These are phyloP conservation scores for Epizoanthus illoricatus DNA, from an alignment of 92 coral and sea anemone species.

Conservation along the genomic window DNA sequence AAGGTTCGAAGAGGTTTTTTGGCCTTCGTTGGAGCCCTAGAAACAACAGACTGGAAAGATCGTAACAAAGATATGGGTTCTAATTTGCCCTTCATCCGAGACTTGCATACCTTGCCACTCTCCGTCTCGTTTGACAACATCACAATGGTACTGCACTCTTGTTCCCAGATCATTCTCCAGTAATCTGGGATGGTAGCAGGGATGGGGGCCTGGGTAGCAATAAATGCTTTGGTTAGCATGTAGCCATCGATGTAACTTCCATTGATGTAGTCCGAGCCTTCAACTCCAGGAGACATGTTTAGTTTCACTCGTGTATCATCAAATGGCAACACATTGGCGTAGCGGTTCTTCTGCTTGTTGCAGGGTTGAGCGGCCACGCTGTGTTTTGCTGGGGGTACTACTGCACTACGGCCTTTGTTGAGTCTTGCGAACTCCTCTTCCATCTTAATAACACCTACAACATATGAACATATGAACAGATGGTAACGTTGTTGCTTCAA, in stretches of 20 bases:
- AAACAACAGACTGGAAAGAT: too few relatives aligned
- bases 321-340: conserved; percentile 90
- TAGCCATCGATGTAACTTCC: conserved; percentile 88
- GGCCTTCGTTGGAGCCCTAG: too few relatives aligned
- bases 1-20: too few relatives aligned
- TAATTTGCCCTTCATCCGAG: too few relatives aligned
- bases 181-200: conserved; percentile 92
- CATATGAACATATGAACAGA: too few relatives aligned
- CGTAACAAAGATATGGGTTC: too few relatives aligned
- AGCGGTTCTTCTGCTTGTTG: conserved; percentile 89
- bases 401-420: too few relatives aligned
- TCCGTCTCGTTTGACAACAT: conserved; percentile 87
- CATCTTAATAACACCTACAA: too few relatives aligned
- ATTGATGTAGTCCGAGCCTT: conserved; percentile 90
- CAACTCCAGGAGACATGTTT: conserved; percentile 64
- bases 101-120: conserved; percentile 69
- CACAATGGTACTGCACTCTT: conserved; percentile 72
- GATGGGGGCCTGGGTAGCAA: conserved; percentile 96
- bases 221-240: conserved; percentile 81
- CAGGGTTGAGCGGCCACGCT: conserved; percentile 66
- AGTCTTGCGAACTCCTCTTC: too few relatives aligned
- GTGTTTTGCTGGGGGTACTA: conserved; percentile 66
- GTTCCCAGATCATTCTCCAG: conserved; percentile 98
- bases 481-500: too few relatives aligned
- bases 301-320: conserved; percentile 83